phyloP scores from a whole-genome alignment of 2,888 invertebrate genomes.

The Folsomia manolachei region DNA sequence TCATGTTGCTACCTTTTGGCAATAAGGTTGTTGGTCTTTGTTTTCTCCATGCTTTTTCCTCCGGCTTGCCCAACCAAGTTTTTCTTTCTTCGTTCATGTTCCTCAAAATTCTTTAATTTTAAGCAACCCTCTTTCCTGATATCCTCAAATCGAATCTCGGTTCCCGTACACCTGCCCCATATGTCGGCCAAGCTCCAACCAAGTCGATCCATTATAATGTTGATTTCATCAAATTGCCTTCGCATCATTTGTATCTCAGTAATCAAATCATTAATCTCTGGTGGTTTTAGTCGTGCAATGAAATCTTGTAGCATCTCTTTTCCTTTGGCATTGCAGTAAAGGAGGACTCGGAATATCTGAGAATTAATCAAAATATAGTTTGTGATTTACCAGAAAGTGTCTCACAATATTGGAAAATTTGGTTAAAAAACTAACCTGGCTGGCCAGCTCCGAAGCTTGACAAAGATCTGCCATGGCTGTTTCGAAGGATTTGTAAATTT shows the following conservation, averaged over 20 bases:
- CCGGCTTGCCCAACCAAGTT: no score
- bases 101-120: not conserved
- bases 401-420: no score
- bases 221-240: constrained; percentile 39
- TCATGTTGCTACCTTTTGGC: not conserved
- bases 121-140: not conserved
- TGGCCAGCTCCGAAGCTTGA: constrained; percentile 24
- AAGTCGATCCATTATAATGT: constrained; percentile 41
- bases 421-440: no score
- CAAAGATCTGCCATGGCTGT: constrained; percentile 26
- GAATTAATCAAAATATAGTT: no score
- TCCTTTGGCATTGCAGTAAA: constrained; percentile 36
- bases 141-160: constrained; percentile 23
- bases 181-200: constrained; percentile 43
- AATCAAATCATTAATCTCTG: constrained; percentile 44
- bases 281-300: constrained; percentile 30
- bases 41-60: no score
- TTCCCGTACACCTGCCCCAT: constrained; percentile 36
- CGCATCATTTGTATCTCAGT: constrained; percentile 40
- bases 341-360: constrained; percentile 38
- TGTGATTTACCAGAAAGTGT: no score
- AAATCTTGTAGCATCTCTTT: constrained; percentile 36
- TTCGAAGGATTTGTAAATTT: constrained; percentile 17
- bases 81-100: not conserved
- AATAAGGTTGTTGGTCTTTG: no score